phyloP scores from a whole-genome alignment of 2,888 invertebrate genomes.

The Protula sp. region DNA sequence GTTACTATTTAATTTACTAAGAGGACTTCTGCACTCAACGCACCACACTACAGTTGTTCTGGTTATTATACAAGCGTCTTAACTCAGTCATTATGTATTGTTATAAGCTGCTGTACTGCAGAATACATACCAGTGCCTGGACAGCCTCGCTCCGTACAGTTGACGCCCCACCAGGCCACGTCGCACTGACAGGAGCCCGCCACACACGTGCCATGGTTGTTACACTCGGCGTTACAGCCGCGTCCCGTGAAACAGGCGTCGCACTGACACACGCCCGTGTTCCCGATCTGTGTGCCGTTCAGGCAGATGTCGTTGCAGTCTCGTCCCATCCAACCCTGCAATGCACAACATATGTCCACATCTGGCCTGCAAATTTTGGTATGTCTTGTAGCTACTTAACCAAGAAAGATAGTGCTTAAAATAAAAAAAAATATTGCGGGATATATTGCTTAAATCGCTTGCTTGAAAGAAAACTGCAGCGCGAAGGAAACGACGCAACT shows the following conservation, averaged over 20 bases:
- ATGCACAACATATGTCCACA: too few species aligned
- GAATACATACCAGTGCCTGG: too few species aligned
- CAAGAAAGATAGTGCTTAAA: too few species aligned
- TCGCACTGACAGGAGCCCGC: slow-evolving; percentile 29
- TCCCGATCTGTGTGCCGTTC: slow-evolving; percentile 29
- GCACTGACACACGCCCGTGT: slow-evolving; percentile 30
- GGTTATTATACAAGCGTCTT: too few species aligned
- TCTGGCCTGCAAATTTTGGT: too few species aligned
- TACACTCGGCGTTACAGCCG: slow-evolving; percentile 33
- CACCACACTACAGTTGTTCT: not conserved
- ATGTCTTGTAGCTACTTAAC: too few species aligned
- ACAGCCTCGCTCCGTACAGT: slow-evolving; percentile 36
- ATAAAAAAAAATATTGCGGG: too few species aligned
- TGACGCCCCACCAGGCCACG: slow-evolving; percentile 30
- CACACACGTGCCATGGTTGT: slow-evolving; percentile 28
- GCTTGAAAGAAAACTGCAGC: too few species aligned
- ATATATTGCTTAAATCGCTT: too few species aligned
- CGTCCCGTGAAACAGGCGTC: slow-evolving; percentile 31
- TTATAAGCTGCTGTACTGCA: not conserved
- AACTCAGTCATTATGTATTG: too few species aligned
- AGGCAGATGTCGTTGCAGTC: slow-evolving; percentile 30
- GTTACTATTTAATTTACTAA: not conserved
- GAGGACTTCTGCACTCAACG: not conserved
- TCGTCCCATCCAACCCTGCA: slow-evolving; percentile 29
- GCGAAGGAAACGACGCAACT: too few species aligned